Base-by-base conservation (phyloP, 2,113 vertebrate genomes). In the Reinhardtius hippoglossoides region DNA sequence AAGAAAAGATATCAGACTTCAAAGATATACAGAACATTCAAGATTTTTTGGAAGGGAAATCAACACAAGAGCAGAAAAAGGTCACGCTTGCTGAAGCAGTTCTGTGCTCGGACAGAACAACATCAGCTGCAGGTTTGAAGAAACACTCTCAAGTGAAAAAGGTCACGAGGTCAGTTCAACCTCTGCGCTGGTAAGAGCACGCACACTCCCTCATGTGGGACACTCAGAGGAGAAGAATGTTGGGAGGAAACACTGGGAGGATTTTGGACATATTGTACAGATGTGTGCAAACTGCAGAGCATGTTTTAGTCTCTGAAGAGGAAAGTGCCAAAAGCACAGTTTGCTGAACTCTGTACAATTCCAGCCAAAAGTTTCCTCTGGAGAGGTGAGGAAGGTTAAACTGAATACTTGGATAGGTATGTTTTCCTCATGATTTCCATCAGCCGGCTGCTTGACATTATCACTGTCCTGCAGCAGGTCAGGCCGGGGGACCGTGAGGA, bases 401-500 rank as follows among this genome's bases (percentile, higher is more conserved):
- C 27, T 2, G 56, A 82, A 78, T 92, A 93, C 92, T 93, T 92
- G 90, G 71, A 83, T 56, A 1, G 73, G 76, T 16, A 58, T 40
- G 70, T 78, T 84, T 58, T 87, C 87, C 37, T 58, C 71, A 3
- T 60, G 27, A 61, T 54, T 58, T 73, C 71, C 83, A 26, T 76
- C 84, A 40, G 64, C 35, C 12, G 83, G 68, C 6, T 64, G 24
- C 42, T 31, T 81, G 60, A 65, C 48, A 44, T 9, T 35, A 13
- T 82, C 83, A 35, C 40, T 44, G 71, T 94, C 93, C 86, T 92
- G 95, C 66, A 80, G 93, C 72, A 92, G 86, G 78, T 78, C 67
- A 50, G 76, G 57, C 60, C 93, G 72, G 15, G 94, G 94, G 46
- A 87, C 67, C 7, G 93, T 93, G 66, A 98, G 94, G 63, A 97